Evolutionary conservation across 2,797 vertebrate species (phyloP).

Genomic region (Semaprochilodus insignis): DNA sequence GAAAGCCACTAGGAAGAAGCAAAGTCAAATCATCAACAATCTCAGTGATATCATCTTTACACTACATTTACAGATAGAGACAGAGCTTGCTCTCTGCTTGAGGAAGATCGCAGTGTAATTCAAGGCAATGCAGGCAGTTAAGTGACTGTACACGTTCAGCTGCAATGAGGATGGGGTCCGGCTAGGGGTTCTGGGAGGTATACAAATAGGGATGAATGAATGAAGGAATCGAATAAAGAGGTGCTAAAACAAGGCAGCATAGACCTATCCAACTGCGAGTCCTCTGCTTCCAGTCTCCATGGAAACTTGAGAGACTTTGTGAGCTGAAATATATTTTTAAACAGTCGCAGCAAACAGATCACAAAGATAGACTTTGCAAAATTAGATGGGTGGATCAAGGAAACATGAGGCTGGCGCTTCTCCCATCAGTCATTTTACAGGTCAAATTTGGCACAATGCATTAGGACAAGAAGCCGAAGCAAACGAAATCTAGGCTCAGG

Average conservation of each 20-base stretch:
- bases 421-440: neutral
- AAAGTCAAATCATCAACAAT: constrained; percentile 32
- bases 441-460: neutral
- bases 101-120: constrained; percentile 23
- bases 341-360: constrained; percentile 52
- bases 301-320: constrained; percentile 57
- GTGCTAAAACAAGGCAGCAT: constrained; percentile 56
- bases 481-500: neutral
- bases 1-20: constrained; percentile 7
- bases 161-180: neutral
- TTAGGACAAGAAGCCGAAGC: constrained; percentile 4
- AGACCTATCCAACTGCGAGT: constrained; percentile 26
- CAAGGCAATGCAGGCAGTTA: constrained; percentile 10
- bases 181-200: constrained; percentile 16
- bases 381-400: constrained; percentile 10
- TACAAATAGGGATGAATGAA: constrained; percentile 29
- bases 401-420: neutral
- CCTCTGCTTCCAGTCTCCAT: constrained; percentile 53
- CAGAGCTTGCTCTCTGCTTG: constrained; percentile 25
- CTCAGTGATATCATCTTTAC: constrained; percentile 40
- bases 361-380: constrained; percentile 44
- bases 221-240: constrained; percentile 54
- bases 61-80: constrained; percentile 48
- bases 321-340: constrained; percentile 57
- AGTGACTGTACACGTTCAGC: constrained; percentile 43